Conservation (phyloP, 2,888 invertebrate genomes). For the Chloroclysta siterata region DNA sequence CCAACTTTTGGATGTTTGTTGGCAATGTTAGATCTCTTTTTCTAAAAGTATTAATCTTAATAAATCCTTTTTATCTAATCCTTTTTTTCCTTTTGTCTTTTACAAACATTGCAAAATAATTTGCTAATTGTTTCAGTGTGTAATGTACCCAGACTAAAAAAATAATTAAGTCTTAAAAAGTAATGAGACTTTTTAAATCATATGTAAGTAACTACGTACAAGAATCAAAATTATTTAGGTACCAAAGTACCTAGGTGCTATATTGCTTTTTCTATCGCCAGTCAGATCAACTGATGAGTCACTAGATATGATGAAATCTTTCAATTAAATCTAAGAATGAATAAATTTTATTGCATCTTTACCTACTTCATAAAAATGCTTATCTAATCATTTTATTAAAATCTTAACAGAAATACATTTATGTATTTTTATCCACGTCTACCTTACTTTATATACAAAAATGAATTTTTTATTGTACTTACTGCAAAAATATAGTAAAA, state of each 20-base stretch:
- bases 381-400: conserved; percentile 45
- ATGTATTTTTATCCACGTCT: conserved; percentile 40
- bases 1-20: neutral
- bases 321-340: conserved; percentile 19
- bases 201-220: neutral
- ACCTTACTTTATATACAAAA: conserved; percentile 59
- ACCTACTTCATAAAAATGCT: conserved; percentile 44
- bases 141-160: neutral
- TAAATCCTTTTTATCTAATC: neutral
- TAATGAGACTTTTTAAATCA: neutral
- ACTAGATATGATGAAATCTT: conserved; percentile 18
- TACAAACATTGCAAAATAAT: neutral
- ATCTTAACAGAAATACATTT: conserved; percentile 51
- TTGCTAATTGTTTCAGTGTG: neutral
- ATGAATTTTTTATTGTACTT: conserved; percentile 53
- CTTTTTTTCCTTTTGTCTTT: neutral
- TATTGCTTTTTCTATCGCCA: conserved; percentile 20
- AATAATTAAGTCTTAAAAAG: neutral
- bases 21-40: neutral
- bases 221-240: conserved; percentile 1
- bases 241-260: conserved; percentile 12
- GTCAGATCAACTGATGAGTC: conserved; percentile 8
- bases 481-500: conserved; percentile 55
- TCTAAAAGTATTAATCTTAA: neutral
- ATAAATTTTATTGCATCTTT: conserved; percentile 48